Evolutionary conservation across 1,140 invertebrate genomes (phyloP), one percentile per base, ranked within the genome.

Genomic region (Drosophila bifasciata): DNA sequence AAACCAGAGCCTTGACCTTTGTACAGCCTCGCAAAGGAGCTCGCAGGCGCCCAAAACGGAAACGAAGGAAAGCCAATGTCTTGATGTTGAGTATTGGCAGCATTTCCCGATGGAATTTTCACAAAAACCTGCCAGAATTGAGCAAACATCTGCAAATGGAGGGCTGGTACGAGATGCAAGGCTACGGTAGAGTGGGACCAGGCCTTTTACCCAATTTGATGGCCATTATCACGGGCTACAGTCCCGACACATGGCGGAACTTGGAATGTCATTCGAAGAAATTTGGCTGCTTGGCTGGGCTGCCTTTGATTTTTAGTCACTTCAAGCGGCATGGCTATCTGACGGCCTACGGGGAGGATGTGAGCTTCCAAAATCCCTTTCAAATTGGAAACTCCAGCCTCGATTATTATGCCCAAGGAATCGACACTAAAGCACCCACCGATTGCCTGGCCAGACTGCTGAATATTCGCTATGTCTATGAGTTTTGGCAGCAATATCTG

Each of bases 151-250:
- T 97, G 3, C 92, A 92, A 15, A 89, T 92, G 7, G 91, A 94
- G 79, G 66, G 76, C 79, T 91, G 93, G 94, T 74, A 92, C 79
- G 77, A 93, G 71, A 91, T 92, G 63, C 68, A 90, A 55, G 91
- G 91, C 67, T 92, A 92, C 68, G 92, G 93, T 72, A 93, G 92
- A 91, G 92, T 91, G 70, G 57, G 53, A 0, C 95, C 96, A 60
- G 96, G 96, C 68, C 96, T 95, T 0, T 96, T 95, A 79, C 95
- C 95, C 0, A 97, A 97, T 92, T 71, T 97, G 21, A 95, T 97
- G 93, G 94, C 96, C 0, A 90, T 95, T 1, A 90, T 97, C 3
- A 95, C 94, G 1, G 96, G 96, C 0, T 92, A 93, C 44, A 94
- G 86, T 90, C 92, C 94, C 6, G 91, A 79, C 49, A 83, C 79